Evolutionary conservation across 2,797 vertebrate genomes (phyloP).

Genomic region (Heterohyrax brucei): DNA sequence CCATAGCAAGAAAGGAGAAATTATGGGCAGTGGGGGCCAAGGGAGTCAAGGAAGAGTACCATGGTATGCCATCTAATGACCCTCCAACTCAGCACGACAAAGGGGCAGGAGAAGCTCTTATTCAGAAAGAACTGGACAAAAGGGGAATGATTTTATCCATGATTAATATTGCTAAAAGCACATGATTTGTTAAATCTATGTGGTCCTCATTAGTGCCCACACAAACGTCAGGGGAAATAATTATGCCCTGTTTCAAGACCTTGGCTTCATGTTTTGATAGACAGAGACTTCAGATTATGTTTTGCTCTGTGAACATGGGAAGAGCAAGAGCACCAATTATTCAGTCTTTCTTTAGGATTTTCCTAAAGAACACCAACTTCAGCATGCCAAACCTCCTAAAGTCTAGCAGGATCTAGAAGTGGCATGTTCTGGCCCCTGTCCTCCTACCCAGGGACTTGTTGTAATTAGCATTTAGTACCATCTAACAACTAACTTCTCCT

Average conservation of each 20-base stretch:
- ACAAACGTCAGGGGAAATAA: conserved; percentile 17
- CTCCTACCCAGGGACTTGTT: background rate
- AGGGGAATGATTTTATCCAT: background rate
- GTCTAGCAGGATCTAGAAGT: conserved; percentile 1
- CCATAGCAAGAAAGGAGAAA: background rate
- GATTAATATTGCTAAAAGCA: background rate
- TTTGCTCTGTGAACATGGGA: background rate
- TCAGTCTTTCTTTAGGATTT: background rate
- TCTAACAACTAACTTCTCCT: conserved; percentile 76
- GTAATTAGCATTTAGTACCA: conserved; percentile 46
- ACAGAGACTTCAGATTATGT: background rate
- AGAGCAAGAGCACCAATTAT: background rate
- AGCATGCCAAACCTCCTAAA: background rate
- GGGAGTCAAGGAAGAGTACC: background rate
- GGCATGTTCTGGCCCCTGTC: accelerated
- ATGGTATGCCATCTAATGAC: background rate
- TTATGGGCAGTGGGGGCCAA: too few species aligned
- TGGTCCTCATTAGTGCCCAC: background rate
- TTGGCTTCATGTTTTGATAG: background rate
- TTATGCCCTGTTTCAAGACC: background rate
- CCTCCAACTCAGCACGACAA: background rate
- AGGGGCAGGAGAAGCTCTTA: background rate
- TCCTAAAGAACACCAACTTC: background rate
- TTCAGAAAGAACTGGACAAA: background rate
- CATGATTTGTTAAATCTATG: background rate